Evolutionary conservation across 2,797 vertebrate species (phyloP).

Genomic region (Pogonophryne albipinna): DNA sequence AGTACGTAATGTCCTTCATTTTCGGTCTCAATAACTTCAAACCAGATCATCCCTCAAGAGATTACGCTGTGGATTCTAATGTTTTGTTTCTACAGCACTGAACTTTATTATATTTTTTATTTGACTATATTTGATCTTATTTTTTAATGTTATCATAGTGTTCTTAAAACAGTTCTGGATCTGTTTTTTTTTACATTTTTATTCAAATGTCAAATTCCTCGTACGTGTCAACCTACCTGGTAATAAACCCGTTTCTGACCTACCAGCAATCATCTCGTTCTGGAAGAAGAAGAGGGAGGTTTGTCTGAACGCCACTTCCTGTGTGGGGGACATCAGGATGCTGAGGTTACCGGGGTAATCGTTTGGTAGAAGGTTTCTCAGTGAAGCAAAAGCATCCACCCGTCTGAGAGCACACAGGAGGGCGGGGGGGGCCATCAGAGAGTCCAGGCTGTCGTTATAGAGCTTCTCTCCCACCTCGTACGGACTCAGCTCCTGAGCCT

Average conservation of each 20-base stretch:
- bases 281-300: constrained; percentile 82
- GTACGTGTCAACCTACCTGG: no score
- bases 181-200: no score
- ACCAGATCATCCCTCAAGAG: neutral
- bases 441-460: constrained; percentile 69
- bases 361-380: constrained; percentile 57
- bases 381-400: constrained; percentile 59
- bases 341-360: constrained; percentile 41
- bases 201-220: no score
- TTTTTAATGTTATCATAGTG: no score
- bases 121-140: no score
- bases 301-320: constrained; percentile 83
- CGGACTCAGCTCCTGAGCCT: constrained; percentile 83
- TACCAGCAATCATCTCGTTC: constrained; percentile 76
- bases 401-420: constrained; percentile 74
- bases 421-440: constrained; percentile 70
- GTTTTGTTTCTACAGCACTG: neutral
- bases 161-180: no score
- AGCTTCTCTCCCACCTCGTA: constrained; percentile 80
- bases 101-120: no score
- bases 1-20: neutral
- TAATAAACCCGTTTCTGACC: neutral
- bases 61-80: neutral
- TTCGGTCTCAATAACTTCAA: neutral
- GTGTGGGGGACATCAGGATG: constrained; percentile 79